Evolutionary conservation across 1,140 invertebrate species (phyloP).

Genomic region (Hydropsyche tenuis): DNA sequence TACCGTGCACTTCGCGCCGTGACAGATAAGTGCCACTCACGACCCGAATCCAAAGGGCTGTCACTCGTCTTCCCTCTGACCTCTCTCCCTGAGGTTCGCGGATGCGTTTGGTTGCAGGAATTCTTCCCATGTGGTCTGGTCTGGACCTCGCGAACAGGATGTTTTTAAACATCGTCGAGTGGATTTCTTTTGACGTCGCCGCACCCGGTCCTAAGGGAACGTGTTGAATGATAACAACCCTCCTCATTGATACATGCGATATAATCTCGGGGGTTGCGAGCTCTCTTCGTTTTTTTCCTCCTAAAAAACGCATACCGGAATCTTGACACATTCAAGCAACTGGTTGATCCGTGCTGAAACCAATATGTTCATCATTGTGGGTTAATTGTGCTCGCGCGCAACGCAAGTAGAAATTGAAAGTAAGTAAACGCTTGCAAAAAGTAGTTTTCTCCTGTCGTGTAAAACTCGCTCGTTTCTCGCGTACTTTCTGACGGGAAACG

Average conservation of each 20-base stretch:
- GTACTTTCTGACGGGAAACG: conserved; percentile 29
- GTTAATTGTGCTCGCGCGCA: no score
- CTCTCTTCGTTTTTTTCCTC: no score
- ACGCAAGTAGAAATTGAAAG: conserved; percentile 8
- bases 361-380: no score
- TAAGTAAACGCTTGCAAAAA: neutral
- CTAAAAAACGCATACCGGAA: no score
- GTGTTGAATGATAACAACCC: neutral
- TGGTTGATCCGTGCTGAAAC: no score
- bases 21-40: neutral
- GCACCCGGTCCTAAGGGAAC: neutral
- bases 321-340: no score
- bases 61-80: neutral
- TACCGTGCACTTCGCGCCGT: conserved; percentile 28
- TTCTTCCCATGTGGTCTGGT: conserved; percentile 8
- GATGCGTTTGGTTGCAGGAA: neutral
- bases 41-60: no score
- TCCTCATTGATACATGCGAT: neutral
- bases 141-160: conserved; percentile 10
- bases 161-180: conserved; percentile 28
- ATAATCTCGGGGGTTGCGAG: no score
- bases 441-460: conserved; percentile 28
- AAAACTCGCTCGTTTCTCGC: neutral
- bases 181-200: conserved; percentile 20
- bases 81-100: neutral